A percentile compares a stretch with the other conserved stretches of the same genome.
phyloP scores from a whole-genome alignment of 2,888 invertebrate genomes.

The Prosapia bicincta region DNA sequence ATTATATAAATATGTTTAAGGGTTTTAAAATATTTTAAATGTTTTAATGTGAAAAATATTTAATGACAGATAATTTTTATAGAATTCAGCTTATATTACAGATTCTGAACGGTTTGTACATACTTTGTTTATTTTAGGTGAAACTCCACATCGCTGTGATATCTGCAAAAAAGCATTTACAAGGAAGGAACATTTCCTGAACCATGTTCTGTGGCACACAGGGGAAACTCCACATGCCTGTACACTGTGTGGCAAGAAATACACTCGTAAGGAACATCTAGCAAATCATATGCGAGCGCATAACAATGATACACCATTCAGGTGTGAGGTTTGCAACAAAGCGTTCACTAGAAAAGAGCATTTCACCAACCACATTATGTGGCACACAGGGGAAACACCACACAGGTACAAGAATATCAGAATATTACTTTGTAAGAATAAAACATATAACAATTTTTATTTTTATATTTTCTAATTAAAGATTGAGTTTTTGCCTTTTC shows the following conservation, averaged over 20 bases:
- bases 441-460: too few relatives aligned
- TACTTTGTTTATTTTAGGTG: constrained; percentile 37
- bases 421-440: too few relatives aligned
- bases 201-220: constrained; percentile 79
- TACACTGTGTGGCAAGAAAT: constrained; percentile 43
- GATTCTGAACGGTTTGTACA: too few relatives aligned
- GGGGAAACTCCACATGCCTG: constrained; percentile 42
- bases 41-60: too few relatives aligned
- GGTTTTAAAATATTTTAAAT: too few relatives aligned
- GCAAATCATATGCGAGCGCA: constrained; percentile 44
- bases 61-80: too few relatives aligned
- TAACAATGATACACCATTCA: constrained; percentile 43
- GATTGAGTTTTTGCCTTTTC: too few relatives aligned
- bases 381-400: constrained; percentile 46
- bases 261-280: constrained; percentile 45
- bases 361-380: constrained; percentile 48
- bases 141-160: constrained; percentile 60
- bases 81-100: too few relatives aligned
- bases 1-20: too few relatives aligned
- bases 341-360: constrained; percentile 86
- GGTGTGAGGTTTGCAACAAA: constrained; percentile 51
- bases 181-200: constrained; percentile 79
- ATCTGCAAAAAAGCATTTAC: constrained; percentile 83
- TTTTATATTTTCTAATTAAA: too few relatives aligned
- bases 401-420: constrained; percentile 20